These are phyloP conservation scores for Drosophila pegasa DNA, from an alignment of 2,888 invertebrate species.

Conservation along the genomic window DNA sequence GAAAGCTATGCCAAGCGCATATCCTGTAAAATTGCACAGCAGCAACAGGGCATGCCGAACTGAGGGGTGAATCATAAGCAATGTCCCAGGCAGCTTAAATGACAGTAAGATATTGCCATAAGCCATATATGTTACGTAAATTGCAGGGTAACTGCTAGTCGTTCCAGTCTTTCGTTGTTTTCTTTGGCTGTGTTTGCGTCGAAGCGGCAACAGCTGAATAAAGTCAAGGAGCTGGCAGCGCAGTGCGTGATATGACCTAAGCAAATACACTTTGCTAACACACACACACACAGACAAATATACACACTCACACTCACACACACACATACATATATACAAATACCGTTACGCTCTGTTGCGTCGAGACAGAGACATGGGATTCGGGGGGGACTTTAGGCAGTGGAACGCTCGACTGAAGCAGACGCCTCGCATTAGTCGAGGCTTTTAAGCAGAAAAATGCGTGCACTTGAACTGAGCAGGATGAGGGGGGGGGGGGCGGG, in stretches of 20 bases:
- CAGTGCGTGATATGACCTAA: slow-evolving; percentile 66
- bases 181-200: slow-evolving; percentile 1
- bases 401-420: slow-evolving; percentile 43
- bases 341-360: slow-evolving; percentile 76
- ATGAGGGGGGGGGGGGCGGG: background rate
- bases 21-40: slow-evolving; percentile 4
- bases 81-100: background rate
- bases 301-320: slow-evolving; percentile 14
- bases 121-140: background rate
- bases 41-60: background rate
- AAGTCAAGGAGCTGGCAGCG: slow-evolving; percentile 55
- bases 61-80: too few relatives aligned
- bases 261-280: slow-evolving; percentile 69
- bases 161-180: background rate
- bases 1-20: slow-evolving; percentile 10
- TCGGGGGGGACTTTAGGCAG: slow-evolving; percentile 15
- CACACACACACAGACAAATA: slow-evolving; percentile 24
- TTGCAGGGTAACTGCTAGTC: slow-evolving; percentile 10
- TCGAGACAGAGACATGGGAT: slow-evolving; percentile 63
- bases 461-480: slow-evolving; percentile 69
- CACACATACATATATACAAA: slow-evolving; percentile 22
- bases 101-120: background rate
- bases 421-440: slow-evolving; percentile 77
- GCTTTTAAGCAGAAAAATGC: slow-evolving; percentile 82
- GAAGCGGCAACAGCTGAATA: slow-evolving; percentile 55